Base-by-base conservation (phyloP, 2,888 invertebrate species). In the Apotomis capreana region DNA sequence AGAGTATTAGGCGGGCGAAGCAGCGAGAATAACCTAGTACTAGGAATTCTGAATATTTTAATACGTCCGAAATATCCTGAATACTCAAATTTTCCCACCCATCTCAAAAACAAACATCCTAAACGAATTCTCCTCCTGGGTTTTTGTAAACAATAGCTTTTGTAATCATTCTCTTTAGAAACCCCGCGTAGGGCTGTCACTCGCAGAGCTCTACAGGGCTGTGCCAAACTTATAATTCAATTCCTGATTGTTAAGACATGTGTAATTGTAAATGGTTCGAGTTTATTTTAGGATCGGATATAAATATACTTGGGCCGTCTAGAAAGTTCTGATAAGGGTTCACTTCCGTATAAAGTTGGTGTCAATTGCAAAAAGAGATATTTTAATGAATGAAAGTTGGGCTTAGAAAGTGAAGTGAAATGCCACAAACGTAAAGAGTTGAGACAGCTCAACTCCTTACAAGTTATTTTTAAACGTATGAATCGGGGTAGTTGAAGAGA, bases 181-280 rank as follows among this genome's bases (percentile, higher is more conserved):
- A 36, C 58, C 55, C 70, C 13, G 37, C 46, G 52, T 37, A 69
- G 64, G 68, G 74, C 65, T 74, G 74, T 74, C 74, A 74, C 64
- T 68, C 36, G 60, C 74, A 74, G 70, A 10, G 6, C 57, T 26
- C 12, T 46, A 49, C 65, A 71, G 71, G 64, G 68, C 55, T 69
- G 60, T 52, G 46, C 63, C 68, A 68, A 72, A 72, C 68, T 72
- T 72, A 68, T 72, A 72, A 72, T 72, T 54, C 62, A 63, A 58
- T 68, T 67, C 54, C 62, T 72, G 62, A 71, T 68, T 72, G 72
- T 63, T 68, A 63, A 44, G 49, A 70, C 70, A 70, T 55, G 54
- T 72, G 68, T 72, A 73, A 74, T 76, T 69, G 58, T 73, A 68
- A 72, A 72, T 71, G 70, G 62, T 65, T 73, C 59, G 52, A 46